These are phyloP conservation scores for Pissodes strobi DNA, from an alignment of 1,140 invertebrate species.

Conservation along the genomic window DNA sequence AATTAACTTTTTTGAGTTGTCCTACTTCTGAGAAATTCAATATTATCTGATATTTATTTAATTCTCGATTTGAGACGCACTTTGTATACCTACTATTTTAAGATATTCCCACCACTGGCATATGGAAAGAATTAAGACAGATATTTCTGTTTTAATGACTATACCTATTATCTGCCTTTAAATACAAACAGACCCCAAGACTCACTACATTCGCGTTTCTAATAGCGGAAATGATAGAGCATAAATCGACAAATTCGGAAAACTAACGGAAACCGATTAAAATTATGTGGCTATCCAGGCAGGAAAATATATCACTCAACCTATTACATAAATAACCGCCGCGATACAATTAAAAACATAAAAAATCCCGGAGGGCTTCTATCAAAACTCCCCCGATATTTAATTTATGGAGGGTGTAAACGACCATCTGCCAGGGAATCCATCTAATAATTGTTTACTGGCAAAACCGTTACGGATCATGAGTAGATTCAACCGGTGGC, in stretches of 20 bases:
- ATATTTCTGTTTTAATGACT: no score
- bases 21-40: no score
- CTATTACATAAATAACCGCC: conserved; percentile 27
- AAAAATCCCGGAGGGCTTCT: conserved; percentile 36
- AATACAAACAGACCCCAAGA: conserved; percentile 15
- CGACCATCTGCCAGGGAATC: conserved; percentile 33
- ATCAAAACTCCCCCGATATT: conserved; percentile 37
- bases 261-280: conserved; percentile 31
- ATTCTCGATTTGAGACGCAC: no score
- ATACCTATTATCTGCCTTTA: no score
- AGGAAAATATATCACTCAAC: conserved; percentile 29
- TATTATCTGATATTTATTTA: no score
- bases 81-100: no score
- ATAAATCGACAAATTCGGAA: conserved; percentile 29
- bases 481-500: conserved; percentile 19
- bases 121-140: no score
- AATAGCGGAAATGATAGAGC: conserved; percentile 28
- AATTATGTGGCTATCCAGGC: conserved; percentile 13
- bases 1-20: no score
- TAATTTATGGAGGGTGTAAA: conserved; percentile 37
- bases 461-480: conserved; percentile 31
- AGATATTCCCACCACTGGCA: no score
- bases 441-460: conserved; percentile 29
- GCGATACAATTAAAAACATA: conserved; percentile 32
- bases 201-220: background rate